These are phyloP conservation scores for Andrena trimmerana DNA, from an alignment of 2,888 invertebrate species.

Conservation along the genomic window DNA sequence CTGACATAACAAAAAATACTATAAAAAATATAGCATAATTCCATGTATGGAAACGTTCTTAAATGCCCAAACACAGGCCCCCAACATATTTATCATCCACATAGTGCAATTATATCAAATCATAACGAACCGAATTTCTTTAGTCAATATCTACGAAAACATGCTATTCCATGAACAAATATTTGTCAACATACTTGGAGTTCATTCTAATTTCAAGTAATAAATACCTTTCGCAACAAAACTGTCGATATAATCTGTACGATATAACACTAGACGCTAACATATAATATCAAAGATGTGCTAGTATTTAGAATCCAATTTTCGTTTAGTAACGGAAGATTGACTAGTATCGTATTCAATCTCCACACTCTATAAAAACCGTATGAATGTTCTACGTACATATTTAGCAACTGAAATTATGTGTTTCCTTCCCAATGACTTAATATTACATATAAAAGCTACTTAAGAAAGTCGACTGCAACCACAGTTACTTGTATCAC, in stretches of 20 bases:
- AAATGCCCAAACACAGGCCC: slow-evolving; percentile 43
- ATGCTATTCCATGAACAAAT: slow-evolving; percentile 47
- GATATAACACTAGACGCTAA: slow-evolving; percentile 67
- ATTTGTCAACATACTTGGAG: slow-evolving; percentile 58
- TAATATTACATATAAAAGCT: slow-evolving; percentile 69
- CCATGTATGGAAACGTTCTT: slow-evolving; percentile 36
- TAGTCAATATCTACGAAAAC: slow-evolving; percentile 51
- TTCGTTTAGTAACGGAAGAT: slow-evolving; percentile 60
- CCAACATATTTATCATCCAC: slow-evolving; percentile 48
- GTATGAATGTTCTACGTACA: slow-evolving; percentile 57
- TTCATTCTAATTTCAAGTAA: slow-evolving; percentile 53
- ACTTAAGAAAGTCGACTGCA: slow-evolving; percentile 84
- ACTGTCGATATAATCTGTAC: slow-evolving; percentile 61
- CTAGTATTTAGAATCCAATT: slow-evolving; percentile 50
- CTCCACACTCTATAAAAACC: slow-evolving; percentile 65
- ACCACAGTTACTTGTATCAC: slow-evolving; percentile 89
- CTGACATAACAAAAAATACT: slow-evolving; percentile 65
- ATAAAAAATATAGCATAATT: slow-evolving; percentile 55
- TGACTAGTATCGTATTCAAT: slow-evolving; percentile 66
- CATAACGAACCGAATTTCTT: slow-evolving; percentile 41
- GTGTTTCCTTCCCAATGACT: slow-evolving; percentile 46
- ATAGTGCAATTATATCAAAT: slow-evolving; percentile 51
- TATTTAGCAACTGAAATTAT: slow-evolving; percentile 61
- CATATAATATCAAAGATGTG: slow-evolving; percentile 65
- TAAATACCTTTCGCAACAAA: slow-evolving; percentile 64